Evolutionary conservation across 2,888 invertebrate species (phyloP), one percentile per base, ranked within the genome.

Genomic region (Drosophila hamatofila): DNA sequence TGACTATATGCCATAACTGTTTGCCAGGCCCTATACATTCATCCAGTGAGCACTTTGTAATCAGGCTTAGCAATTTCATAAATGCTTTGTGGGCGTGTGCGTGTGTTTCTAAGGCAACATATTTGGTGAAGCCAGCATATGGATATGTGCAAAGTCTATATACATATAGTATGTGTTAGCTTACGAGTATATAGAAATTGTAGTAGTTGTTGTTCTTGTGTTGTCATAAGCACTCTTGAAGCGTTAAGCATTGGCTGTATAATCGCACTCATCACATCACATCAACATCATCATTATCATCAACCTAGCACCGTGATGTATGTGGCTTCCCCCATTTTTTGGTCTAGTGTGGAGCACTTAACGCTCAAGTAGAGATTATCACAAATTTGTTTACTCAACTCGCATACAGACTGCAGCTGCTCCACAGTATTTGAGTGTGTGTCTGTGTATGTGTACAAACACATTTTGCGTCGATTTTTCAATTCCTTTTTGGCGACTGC

Each of bases 351-450:
- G 23, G 33, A 77, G 68, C 71, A 71, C 73, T 78, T 73, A 56
- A 68, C 66, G 75, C 75, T 88, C 61, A 80, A 81, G 84, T 70
- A 23, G 77, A 88, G 86, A 86, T 86, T 86, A 82, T 82, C 88
- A 79, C 82, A 84, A 86, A 82, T 75, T 88, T 88, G 86, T 88
- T 88, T 84, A 72, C 84, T 63, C 78, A 75, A 78, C 81, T 73
- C 72, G 60, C 58, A 54, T 21, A 46, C 54, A 35, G 52, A 69
- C 64, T 73, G 63, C 70, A 71, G 71, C 59, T 69, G 63, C 44
- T 67, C 56, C 18, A 33, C 33, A 3, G 11, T n/a, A 14, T 33
- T 3, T 21, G 23, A 44, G 25, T 39, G 8, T 35, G 44, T 37
- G 37, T 56, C 39, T 57, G 52, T 39, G 44, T 67, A 25, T 68